A percentile compares a stretch with the other conserved stretches of the same genome.
Evolutionary conservation across 2,797 vertebrate species (phyloP).

Genomic region (Antennarius maculatus): DNA sequence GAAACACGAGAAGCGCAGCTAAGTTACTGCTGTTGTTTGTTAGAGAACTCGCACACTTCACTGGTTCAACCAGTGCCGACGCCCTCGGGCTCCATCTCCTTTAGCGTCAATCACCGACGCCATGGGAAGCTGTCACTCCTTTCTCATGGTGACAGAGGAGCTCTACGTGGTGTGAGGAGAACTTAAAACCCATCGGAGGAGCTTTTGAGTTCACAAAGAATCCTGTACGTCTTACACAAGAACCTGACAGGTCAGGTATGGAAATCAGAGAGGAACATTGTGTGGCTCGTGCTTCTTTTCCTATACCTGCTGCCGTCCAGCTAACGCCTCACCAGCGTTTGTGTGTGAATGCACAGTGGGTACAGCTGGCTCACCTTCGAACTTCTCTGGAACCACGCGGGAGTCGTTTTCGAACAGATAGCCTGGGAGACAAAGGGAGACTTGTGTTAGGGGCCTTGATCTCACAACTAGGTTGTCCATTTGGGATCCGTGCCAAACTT

Average conservation of each 20-base stretch:
- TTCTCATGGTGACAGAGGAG: conserved; percentile 48
- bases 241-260: conserved; percentile 25
- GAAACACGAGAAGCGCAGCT: conserved; percentile 68
- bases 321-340: conserved; percentile 1
- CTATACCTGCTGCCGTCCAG: conserved; percentile 13
- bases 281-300: conserved; percentile 29
- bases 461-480: conserved; percentile 1
- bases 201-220: conserved; percentile 31
- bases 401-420: conserved; percentile 94
- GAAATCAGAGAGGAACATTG: conserved; percentile 30
- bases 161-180: conserved; percentile 29
- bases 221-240: conserved; percentile 24
- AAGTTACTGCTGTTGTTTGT: conserved; percentile 59
- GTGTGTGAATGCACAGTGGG: conserved; percentile 22
- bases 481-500: conserved; percentile 31
- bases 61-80: conserved; percentile 58
- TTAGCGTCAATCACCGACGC: conserved; percentile 36
- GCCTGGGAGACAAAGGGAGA: conserved; percentile 77
- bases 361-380: conserved; percentile 86
- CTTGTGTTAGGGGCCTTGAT: conserved; percentile 40
- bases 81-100: conserved; percentile 60
- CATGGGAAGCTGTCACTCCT: conserved; percentile 59
- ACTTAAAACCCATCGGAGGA: conserved; percentile 57
- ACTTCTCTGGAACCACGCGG: conserved; percentile 95
- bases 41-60: conserved; percentile 45